Evolutionary conservation across 2,113 vertebrate species (phyloP), one percentile per base, ranked within the genome.

Genomic region (Sigmodon hispidus): DNA sequence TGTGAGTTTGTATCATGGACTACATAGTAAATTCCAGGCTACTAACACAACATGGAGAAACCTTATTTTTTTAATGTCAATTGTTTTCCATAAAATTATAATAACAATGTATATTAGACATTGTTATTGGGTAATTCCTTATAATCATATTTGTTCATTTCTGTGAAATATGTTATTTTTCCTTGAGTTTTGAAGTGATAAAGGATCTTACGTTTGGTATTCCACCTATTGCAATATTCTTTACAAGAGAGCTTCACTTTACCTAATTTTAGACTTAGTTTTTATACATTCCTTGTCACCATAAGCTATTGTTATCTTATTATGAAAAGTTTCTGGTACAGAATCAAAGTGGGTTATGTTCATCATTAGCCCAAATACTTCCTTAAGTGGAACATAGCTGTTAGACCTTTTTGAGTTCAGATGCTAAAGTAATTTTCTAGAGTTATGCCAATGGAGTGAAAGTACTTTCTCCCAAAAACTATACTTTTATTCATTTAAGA

Each of bases 101-200:
- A 29, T 3, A 65, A 36, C 31, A 34, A 72, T 17, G 40, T 4
- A n/a, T 26, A 12, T 0, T 11, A n/a, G 19, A 31, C 1, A 34
- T 1, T n/a, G n/a, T n/a, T n/a, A n/a, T n/a, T n/a, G n/a, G 16
- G n/a, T 7, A 16, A 3, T 24, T 70, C 9, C 0, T 55, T 76
- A 17, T 40, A 5, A 15, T 24, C 10, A 70, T 55, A 4, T 29
- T 87, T 57, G 6, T 11, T 22, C 21, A 3, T 70, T 24, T 13
- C 24, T 69, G 31, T 48, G 9, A 70, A 84, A 31, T 55, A 67
- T 24, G 13, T 55, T 9, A 3, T 86, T 80, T 80, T 13, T 19
- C 10, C 16, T 80, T 70, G 19, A 72, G 21, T 16, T 80, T 59
- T 10, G 12, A 52, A 52, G 12, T 77, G 12, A 5, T 22, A 7